A percentile compares a stretch with the other conserved stretches of the same genome.
phyloP scores from a whole-genome alignment of 2,113 vertebrate species.

The Hiodon alosoides region DNA sequence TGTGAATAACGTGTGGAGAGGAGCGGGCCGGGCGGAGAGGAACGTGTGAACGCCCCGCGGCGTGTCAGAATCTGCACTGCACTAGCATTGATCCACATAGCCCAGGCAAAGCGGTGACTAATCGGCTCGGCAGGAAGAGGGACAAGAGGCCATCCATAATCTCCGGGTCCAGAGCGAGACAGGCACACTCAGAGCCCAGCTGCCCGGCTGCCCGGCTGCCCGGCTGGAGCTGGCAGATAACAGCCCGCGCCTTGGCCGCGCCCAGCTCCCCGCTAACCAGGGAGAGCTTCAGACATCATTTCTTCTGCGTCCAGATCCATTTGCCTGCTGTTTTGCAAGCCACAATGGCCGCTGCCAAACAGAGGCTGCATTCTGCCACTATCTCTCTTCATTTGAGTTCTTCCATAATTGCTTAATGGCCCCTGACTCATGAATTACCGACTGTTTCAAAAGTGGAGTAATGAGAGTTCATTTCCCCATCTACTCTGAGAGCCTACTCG shows the following conservation, averaged over 20 bases:
- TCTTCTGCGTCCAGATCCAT: not conserved
- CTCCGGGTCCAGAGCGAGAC: too few relatives aligned
- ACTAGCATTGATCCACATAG: too few relatives aligned
- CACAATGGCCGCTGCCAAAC: not conserved
- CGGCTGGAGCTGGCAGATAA: slow-evolving; percentile 45
- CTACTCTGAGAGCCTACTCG: not conserved
- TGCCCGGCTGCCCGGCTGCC: slow-evolving; percentile 22
- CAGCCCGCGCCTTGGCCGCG: slow-evolving; percentile 23
- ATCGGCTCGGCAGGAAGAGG: too few relatives aligned
- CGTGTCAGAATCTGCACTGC: too few relatives aligned
- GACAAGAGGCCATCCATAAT: too few relatives aligned
- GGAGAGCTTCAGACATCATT: not conserved
- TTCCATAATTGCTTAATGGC: slow-evolving; percentile 21
- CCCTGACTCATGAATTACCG: slow-evolving; percentile 17
- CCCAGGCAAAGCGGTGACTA: too few relatives aligned
- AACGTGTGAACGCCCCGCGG: too few relatives aligned
- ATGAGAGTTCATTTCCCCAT: not conserved
- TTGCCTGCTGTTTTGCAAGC: too few relatives aligned
- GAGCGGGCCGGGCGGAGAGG: too few relatives aligned
- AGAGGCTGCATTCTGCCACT: not conserved
- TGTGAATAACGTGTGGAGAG: too few relatives aligned
- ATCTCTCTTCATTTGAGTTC: not conserved
- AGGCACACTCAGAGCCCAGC: not conserved
- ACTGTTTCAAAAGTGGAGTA: not conserved
- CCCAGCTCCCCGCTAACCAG: not conserved